Evolutionary conservation across 2,888 invertebrate species (phyloP).

Genomic region (Invenusta paracnida): DNA sequence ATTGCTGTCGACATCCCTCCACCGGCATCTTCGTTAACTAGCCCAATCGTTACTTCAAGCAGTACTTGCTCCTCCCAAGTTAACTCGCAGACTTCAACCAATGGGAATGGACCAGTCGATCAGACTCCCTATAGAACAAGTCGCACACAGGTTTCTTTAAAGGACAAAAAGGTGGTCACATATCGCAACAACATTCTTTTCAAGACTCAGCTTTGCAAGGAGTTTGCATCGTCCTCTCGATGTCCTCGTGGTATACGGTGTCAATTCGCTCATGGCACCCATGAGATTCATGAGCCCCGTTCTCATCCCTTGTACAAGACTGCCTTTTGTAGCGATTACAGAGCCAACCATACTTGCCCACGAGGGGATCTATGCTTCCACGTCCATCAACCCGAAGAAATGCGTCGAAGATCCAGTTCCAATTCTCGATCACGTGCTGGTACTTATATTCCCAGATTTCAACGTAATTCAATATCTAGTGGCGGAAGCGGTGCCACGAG

Average conservation of each 20-base stretch:
- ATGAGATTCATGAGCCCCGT: constrained; percentile 65
- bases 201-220: constrained; percentile 84
- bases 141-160: too few relatives aligned
- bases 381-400: constrained; percentile 7
- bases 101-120: too few relatives aligned
- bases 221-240: constrained; percentile 72
- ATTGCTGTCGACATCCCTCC: neutral
- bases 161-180: neutral
- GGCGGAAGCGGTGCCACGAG: neutral
- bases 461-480: neutral
- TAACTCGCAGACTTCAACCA: too few relatives aligned
- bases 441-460: neutral
- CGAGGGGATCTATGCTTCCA: constrained; percentile 28
- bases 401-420: neutral
- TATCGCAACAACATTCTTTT: constrained; percentile 61
- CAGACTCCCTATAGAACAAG: too few relatives aligned
- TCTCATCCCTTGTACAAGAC: constrained; percentile 7
- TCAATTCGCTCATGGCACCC: constrained; percentile 84
- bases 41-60: neutral
- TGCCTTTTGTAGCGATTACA: constrained; percentile 32
- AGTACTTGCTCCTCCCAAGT: too few relatives aligned
- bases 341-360: constrained; percentile 24
- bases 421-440: neutral
- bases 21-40: neutral
- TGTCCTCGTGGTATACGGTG: constrained; percentile 82